Evolutionary conservation across 2,888 invertebrate genomes (phyloP).

Genomic region (Drosophila fulvimacula): DNA sequence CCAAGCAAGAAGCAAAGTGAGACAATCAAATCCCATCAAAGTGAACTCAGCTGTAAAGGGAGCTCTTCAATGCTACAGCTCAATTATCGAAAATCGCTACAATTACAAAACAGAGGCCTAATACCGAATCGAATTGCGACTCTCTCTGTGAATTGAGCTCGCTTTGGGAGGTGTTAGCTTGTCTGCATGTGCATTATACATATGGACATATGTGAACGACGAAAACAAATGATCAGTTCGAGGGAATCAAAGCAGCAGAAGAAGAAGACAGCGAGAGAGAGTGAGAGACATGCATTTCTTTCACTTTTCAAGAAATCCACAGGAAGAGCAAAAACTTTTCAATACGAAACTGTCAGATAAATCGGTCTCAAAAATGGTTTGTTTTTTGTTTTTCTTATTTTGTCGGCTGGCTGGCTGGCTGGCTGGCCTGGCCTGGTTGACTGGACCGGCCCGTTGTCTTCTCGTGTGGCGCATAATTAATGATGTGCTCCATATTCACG

Average conservation of each 20-base stretch:
- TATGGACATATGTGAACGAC: constrained; percentile 11
- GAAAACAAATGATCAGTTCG: constrained; percentile 67
- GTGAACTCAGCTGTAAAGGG: constrained; percentile 21
- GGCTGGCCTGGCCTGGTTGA: constrained; percentile 25
- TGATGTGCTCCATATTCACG: constrained; percentile 83
- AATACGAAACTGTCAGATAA: constrained; percentile 72
- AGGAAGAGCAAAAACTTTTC: constrained; percentile 75
- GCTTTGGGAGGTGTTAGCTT: constrained; percentile 56
- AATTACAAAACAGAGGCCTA: constrained; percentile 36
- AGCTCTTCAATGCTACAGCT: constrained; percentile 38
- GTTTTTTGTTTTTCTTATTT: not conserved
- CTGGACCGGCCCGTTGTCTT: constrained; percentile 44
- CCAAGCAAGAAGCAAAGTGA: not conserved
- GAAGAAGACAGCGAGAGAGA: not conserved
- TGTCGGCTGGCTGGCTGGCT: constrained; percentile 28
- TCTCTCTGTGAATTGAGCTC: constrained; percentile 33
- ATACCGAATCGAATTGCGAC: constrained; percentile 63
- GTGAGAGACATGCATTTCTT: constrained; percentile 48
- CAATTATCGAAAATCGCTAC: constrained; percentile 52
- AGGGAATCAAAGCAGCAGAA: constrained; percentile 44
- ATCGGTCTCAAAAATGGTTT: constrained; percentile 39
- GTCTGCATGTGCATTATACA: not conserved
- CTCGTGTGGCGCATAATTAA: constrained; percentile 82
- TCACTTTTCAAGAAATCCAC: constrained; percentile 73
- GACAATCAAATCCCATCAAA: not conserved